Base-by-base conservation (phyloP, 1,140 invertebrate genomes). In the Habropoda laboriosa region DNA sequence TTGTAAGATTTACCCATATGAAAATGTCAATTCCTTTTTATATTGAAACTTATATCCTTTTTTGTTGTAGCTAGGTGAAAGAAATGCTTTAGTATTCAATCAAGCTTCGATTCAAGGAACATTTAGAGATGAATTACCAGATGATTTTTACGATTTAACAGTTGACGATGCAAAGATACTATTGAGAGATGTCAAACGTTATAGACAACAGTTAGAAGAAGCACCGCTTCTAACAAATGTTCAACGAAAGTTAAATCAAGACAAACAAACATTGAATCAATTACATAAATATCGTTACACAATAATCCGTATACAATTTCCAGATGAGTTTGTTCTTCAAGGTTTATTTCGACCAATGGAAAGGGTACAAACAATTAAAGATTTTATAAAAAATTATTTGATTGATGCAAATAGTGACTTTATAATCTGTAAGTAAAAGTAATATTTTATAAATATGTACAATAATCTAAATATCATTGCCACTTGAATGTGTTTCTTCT, bases 131-230 rank as follows among this genome's bases (percentile, higher is more conserved):
- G 96, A 97, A 74, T 89, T 96, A 42, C 95, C 96, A 21, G 97
- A 98, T 91, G 96, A 96, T 81, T 98, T 98, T 89, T 98, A 96
- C 92, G 96, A 97, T 78, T 88, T 97, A 24, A 97, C 96, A 30
- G 93, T 97, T 30, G 94, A 96, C 73, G 97, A 98, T 93, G 94
- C 97, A 0, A 95, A 94, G 86, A 94, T 93, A 89, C 93, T 98
- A 21, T 93, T 97, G 40, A 92, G 94, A 57, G 96, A 97, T 87
- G 93, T 96, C 30, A 95, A 95, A 89, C 94, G 94, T 89, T 93
- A 93, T 66, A 93, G 95, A 45, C 86, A 93, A 47, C 92, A 94
- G 67, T 83, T 96, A 42, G 95, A 96, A 83, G 94, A 96, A 74
- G 94, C 94, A 42, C 96, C 96, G 12, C 87, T 98, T 40, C 89